A percentile compares a stretch with the other conserved stretches of the same genome.
Evolutionary conservation across 1,140 invertebrate genomes (phyloP).

Genomic region (Diuraphis noxia): DNA sequence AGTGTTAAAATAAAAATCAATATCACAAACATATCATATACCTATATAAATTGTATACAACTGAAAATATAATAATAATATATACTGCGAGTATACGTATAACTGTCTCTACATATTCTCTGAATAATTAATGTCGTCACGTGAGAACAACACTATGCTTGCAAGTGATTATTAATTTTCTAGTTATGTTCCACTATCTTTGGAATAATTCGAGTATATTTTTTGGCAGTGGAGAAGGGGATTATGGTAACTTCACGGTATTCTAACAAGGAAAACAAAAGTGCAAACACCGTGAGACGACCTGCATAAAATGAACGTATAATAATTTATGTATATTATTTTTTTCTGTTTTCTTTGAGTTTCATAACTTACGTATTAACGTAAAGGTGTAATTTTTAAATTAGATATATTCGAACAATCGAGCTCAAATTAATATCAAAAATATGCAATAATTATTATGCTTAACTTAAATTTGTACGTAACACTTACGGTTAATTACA

Average conservation of each 20-base stretch:
- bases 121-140: conserved; percentile 9
- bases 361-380: background rate
- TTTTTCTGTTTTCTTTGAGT: background rate
- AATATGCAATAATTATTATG: background rate
- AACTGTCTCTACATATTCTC: background rate
- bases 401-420: background rate
- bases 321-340: background rate
- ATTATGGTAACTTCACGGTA: background rate
- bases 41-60: background rate
- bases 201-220: background rate
- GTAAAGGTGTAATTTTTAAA: background rate
- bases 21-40: background rate
- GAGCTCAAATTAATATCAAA: background rate
- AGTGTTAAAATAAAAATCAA: background rate
- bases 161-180: background rate
- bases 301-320: background rate
- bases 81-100: background rate
- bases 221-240: background rate
- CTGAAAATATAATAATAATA: background rate
- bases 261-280: background rate
- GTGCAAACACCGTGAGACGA: background rate
- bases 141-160: background rate
- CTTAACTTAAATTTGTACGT: background rate
- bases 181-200: background rate
- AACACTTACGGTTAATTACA: background rate